A percentile compares a stretch with the other conserved stretches of the same genome.
These are phyloP conservation scores for Heliocidaris tuberculata DNA, from an alignment of 35 echinoderm and acorn worm genomes.

Conservation along the genomic window DNA sequence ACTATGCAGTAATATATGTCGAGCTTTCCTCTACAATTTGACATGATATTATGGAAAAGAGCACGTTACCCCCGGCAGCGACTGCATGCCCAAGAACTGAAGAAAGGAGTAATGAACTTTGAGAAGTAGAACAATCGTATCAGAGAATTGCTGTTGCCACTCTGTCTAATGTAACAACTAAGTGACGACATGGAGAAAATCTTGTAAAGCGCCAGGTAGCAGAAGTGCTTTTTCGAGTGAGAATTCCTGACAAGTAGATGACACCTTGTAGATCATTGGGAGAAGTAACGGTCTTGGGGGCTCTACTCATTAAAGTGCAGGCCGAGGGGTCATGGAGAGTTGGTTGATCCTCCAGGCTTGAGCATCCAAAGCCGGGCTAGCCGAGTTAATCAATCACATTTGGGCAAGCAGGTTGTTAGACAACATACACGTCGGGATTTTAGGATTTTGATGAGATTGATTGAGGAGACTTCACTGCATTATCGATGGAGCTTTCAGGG, in stretches of 20 bases:
- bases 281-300: background rate
- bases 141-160: background rate
- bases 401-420: background rate
- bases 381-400: background rate
- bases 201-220: background rate
- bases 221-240: background rate
- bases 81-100: background rate
- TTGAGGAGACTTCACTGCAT: background rate
- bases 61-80: background rate
- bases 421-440: conserved; percentile 8
- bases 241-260: background rate
- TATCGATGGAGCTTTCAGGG: background rate
- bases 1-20: no score
- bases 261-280: background rate
- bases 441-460: background rate
- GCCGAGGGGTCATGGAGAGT: background rate
- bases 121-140: conserved; percentile 1
- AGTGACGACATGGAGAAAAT: background rate
- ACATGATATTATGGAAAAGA: background rate
- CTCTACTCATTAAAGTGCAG: background rate
- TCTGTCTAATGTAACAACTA: background rate
- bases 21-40: background rate
- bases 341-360: background rate
- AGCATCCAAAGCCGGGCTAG: background rate
- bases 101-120: conserved; percentile 11